Conservation (phyloP, 2,797 vertebrate genomes). For the Diglossa cyanea region DNA sequence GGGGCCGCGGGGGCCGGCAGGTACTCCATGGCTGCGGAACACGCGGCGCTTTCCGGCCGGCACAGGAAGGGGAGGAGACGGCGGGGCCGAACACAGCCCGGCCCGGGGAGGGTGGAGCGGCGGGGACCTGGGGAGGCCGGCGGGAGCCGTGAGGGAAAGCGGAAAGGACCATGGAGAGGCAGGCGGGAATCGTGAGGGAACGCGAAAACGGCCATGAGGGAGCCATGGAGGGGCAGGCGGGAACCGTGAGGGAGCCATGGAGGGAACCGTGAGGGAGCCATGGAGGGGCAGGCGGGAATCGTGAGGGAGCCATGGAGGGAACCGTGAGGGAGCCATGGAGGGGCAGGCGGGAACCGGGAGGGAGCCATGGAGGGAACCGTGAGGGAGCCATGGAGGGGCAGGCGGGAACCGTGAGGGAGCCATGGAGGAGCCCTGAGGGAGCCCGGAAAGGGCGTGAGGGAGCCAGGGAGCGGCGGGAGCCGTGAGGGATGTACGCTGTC, state of each 20-base stretch:
- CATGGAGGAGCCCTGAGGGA: not conserved
- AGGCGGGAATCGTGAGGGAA: not conserved
- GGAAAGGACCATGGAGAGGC: not conserved
- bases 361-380: too few relatives aligned
- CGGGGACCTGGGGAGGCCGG: accelerated
- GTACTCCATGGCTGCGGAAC: not conserved
- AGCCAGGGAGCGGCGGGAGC: too few relatives aligned
- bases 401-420: not conserved
- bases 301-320: too few relatives aligned
- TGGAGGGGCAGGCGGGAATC: too few relatives aligned
- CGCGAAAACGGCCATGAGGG: accelerated
- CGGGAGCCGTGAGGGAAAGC: too few relatives aligned
- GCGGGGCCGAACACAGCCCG: not conserved
- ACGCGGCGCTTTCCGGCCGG: not conserved
- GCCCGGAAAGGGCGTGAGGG: too few relatives aligned
- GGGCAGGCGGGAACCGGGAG: too few relatives aligned
- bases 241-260: too few relatives aligned
- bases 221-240: too few relatives aligned
- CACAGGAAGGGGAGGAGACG: not conserved
- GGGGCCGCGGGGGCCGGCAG: not conserved
- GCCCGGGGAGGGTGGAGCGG: not conserved
- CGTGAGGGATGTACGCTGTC: accelerated
- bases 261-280: not conserved
- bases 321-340: not conserved
- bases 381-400: too few relatives aligned